Conservation (phyloP, 2,888 invertebrate genomes). For the Gymnocheta viridis region DNA sequence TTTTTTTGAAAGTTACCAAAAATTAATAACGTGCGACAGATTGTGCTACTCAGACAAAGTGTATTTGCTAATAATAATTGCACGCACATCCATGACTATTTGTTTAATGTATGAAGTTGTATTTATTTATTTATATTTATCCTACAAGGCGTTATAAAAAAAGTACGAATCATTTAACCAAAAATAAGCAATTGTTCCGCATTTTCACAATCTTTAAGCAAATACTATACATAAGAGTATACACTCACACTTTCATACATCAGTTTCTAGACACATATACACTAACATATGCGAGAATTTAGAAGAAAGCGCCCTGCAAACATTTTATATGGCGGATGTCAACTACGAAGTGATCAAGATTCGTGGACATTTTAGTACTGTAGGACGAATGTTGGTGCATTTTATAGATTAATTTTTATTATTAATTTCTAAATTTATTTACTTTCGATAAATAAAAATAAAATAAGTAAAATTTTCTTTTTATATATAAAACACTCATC, state of each 20-base stretch:
- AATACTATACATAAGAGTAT: neutral
- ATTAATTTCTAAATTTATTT: too few relatives aligned
- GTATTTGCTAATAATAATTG: neutral
- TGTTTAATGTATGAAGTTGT: neutral
- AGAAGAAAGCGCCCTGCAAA: too few relatives aligned
- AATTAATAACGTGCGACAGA: neutral
- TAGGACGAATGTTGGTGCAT: too few relatives aligned
- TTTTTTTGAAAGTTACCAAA: neutral
- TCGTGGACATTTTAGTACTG: too few relatives aligned
- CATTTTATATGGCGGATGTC: too few relatives aligned
- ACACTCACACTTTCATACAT: neutral
- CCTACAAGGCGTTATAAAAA: slow-evolving; percentile 18
- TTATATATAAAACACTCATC: too few relatives aligned
- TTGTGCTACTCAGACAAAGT: neutral
- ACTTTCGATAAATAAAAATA: too few relatives aligned
- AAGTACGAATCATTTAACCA: slow-evolving; percentile 20
- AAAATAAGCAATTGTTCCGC: slow-evolving; percentile 23
- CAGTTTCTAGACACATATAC: too few relatives aligned
- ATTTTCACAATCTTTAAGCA: neutral
- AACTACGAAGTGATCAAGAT: too few relatives aligned
- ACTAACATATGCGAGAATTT: too few relatives aligned
- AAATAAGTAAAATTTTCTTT: too few relatives aligned
- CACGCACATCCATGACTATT: neutral
- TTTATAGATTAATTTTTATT: too few relatives aligned
- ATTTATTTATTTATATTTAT: neutral